Evolutionary conservation across 2,797 vertebrate species (phyloP).

Genomic region (Crocidura indochinensis): DNA sequence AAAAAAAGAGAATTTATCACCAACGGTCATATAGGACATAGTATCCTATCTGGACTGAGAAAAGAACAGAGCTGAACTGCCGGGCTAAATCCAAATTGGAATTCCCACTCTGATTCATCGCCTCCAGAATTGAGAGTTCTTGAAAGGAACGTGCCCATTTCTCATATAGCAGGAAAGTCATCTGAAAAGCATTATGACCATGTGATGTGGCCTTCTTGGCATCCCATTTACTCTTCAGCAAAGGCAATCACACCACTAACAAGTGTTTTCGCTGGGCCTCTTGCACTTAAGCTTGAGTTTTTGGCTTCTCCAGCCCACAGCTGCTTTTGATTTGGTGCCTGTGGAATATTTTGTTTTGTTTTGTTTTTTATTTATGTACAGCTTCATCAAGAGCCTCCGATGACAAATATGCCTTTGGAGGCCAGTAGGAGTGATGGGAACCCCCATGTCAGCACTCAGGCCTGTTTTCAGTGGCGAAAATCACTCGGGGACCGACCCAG

Average conservation of each 20-base stretch:
- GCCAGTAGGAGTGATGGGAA: constrained; percentile 91
- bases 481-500: constrained; percentile 74
- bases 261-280: constrained; percentile 82
- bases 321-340: constrained; percentile 90
- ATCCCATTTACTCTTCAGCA: constrained; percentile 74
- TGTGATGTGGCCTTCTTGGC: constrained; percentile 78
- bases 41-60: constrained; percentile 37
- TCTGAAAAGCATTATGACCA: constrained; percentile 71
- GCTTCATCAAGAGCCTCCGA: constrained; percentile 90
- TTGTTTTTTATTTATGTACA: constrained; percentile 88
- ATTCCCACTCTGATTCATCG: constrained; percentile 54
- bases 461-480: constrained; percentile 74
- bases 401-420: constrained; percentile 88
- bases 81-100: constrained; percentile 16
- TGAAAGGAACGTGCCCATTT: constrained; percentile 60
- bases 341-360: constrained; percentile 86
- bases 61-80: neutral
- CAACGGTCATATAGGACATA: neutral
- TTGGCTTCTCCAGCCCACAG: constrained; percentile 85
- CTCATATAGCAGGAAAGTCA: constrained; percentile 58
- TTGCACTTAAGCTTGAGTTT: constrained; percentile 77
- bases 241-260: constrained; percentile 83
- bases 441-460: constrained; percentile 90
- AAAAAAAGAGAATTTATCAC: neutral
- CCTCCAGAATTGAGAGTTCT: constrained; percentile 46